phyloP scores from a whole-genome alignment of 2,113 vertebrate genomes.

The Labeo rohita region DNA sequence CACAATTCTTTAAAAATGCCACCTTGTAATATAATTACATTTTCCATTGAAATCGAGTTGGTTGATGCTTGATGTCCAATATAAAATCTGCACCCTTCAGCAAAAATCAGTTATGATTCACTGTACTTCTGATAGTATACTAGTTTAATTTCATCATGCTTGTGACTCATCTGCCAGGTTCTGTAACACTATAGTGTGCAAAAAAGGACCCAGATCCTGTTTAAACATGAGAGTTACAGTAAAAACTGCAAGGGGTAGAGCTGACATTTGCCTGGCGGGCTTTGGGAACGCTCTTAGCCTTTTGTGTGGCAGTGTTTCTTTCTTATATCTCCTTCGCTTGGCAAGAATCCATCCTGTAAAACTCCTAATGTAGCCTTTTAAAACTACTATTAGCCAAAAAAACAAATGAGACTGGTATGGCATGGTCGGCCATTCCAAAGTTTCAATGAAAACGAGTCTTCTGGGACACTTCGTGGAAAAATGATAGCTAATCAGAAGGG shows the following conservation, averaged over 20 bases:
- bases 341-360: constrained; percentile 24
- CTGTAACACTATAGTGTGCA: not conserved
- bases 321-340: constrained; percentile 45
- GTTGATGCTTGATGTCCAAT: not conserved
- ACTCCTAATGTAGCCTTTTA: constrained; percentile 6
- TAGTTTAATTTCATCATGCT: not conserved
- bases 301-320: constrained; percentile 52
- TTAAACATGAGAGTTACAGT: constrained; percentile 52
- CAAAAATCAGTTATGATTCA: not conserved
- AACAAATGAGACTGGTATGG: constrained; percentile 7
- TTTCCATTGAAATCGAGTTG: not conserved
- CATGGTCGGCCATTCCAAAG: not conserved
- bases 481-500: constrained; percentile 24
- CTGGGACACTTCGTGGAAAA: constrained; percentile 11
- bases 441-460: not conserved
- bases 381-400: constrained; percentile 9
- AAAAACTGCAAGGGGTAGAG: constrained; percentile 44
- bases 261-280: constrained; percentile 37
- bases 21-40: not conserved
- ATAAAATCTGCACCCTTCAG: not conserved
- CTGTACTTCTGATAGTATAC: not conserved
- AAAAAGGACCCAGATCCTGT: constrained; percentile 54
- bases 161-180: not conserved
- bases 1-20: not conserved
- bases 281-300: constrained; percentile 44